phyloP scores from a whole-genome alignment of 2,113 vertebrate genomes.

The Lethenteron camtschaticum region DNA sequence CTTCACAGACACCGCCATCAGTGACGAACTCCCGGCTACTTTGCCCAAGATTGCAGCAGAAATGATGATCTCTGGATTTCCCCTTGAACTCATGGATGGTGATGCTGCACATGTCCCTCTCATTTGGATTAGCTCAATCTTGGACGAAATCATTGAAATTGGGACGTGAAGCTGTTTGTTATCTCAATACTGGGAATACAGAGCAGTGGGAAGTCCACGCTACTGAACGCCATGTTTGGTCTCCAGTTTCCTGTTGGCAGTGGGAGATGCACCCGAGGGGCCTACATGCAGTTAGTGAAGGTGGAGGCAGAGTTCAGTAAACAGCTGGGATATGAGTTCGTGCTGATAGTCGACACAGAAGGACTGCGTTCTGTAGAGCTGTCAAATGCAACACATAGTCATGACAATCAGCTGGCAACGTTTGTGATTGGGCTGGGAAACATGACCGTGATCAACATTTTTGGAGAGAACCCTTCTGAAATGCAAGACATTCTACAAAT shows the following conservation, averaged over 20 bases:
- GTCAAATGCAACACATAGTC: slow-evolving; percentile 10
- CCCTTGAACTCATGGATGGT: slow-evolving; percentile 38
- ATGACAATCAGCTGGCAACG: slow-evolving; percentile 36
- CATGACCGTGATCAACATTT: slow-evolving; percentile 17
- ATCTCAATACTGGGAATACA: slow-evolving; percentile 34
- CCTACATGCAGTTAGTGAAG: slow-evolving; percentile 21
- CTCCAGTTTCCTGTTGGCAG: slow-evolving; percentile 26
- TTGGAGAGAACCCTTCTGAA: slow-evolving; percentile 13
- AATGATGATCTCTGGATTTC: slow-evolving; percentile 29
- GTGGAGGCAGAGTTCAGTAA: slow-evolving; percentile 12
- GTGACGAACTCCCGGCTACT: slow-evolving; percentile 5
- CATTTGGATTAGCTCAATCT: slow-evolving; percentile 31
- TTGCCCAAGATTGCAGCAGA: slow-evolving; percentile 18
- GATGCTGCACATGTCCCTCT: slow-evolving; percentile 31
- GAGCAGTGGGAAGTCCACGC: slow-evolving; percentile 37
- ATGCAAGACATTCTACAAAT: slow-evolving; percentile 15
- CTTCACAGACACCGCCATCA: slow-evolving; percentile 14
- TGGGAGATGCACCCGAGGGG: slow-evolving; percentile 21
- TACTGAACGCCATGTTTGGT: slow-evolving; percentile 43
- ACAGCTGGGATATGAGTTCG: slow-evolving; percentile 22
- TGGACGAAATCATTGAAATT: too few species aligned
- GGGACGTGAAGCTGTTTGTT: slow-evolving; percentile 19
- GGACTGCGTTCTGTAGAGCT: slow-evolving; percentile 14
- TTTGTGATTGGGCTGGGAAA: slow-evolving; percentile 35
- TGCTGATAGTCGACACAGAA: slow-evolving; percentile 14